These are phyloP conservation scores for Herpailurus yagouaroundi DNA, from an alignment of 2,113 vertebrate species.

Conservation along the genomic window DNA sequence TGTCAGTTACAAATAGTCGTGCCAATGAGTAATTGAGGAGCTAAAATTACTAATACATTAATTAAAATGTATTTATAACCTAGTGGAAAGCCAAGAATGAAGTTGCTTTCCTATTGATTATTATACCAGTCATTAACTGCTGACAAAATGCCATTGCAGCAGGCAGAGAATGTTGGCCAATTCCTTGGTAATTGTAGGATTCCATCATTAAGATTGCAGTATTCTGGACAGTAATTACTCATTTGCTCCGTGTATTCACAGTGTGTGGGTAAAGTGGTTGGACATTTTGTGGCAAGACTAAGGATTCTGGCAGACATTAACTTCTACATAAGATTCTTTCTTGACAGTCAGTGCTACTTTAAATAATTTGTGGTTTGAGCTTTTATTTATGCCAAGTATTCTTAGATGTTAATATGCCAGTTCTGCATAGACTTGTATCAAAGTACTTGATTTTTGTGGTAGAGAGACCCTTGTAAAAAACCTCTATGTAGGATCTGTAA, in stretches of 20 bases:
- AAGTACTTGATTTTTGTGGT: neutral
- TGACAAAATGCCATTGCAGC: conserved; percentile 51
- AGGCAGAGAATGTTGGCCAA: neutral
- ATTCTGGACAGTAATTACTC: conserved; percentile 59
- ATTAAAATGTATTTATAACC: conserved; percentile 73
- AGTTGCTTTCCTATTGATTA: conserved; percentile 70
- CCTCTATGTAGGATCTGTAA: neutral
- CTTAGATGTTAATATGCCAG: conserved; percentile 57
- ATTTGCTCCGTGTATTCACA: neutral
- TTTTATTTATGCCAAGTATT: conserved; percentile 60
- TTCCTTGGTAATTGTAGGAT: conserved; percentile 54
- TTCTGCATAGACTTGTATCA: neutral
- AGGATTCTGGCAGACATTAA: conserved; percentile 51
- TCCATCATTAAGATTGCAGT: conserved; percentile 40
- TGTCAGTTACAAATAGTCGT: conserved; percentile 50
- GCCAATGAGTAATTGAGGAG: conserved; percentile 52
- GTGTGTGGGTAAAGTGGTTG: conserved; percentile 22
- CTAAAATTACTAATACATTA: conserved; percentile 74
- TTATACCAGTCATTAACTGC: conserved; percentile 64
- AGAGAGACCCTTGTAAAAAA: neutral
- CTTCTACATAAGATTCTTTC: neutral
- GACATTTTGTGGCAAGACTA: conserved; percentile 37
- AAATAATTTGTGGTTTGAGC: conserved; percentile 24
- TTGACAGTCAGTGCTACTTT: conserved; percentile 47
- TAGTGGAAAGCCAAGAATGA: conserved; percentile 49